Base-by-base conservation (phyloP, 2,113 vertebrate genomes). In the Polyodon spathula region DNA sequence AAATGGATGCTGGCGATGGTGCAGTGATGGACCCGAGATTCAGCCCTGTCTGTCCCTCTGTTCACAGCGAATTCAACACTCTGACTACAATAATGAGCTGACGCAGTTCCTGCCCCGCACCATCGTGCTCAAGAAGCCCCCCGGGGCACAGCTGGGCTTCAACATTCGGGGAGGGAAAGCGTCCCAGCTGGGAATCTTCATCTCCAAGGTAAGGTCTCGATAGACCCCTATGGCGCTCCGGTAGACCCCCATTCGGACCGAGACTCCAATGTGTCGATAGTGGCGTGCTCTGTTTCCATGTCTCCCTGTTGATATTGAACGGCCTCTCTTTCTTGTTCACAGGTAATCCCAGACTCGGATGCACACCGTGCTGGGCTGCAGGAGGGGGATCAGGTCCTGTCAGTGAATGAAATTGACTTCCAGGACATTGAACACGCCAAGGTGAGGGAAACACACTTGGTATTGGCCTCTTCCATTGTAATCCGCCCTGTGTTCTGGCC, bases 401-500 rank as follows among this genome's bases (percentile, higher is more conserved):
- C 93, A 1, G 96, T 99, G 38, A 99, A 99, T 9, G 93, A 97
- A 1, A 93, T 97, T 44, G 96, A 99, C 81, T 99, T 99, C 75
- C 96, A 99, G 82, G 95, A 99, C 72, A 97, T 98, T 42, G 96
- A 98, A 60, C 96, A 99, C 75, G 92, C 93, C 62, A 93, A 91
- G 86, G 94, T 97, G 69, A 84, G 84, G 73, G 4, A 17, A n/a
- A n/a, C n/a, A n/a, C n/a, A n/a, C n/a, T n/a, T n/a, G n/a, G n/a
- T n/a, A n/a, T n/a, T n/a, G n/a, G n/a, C n/a, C n/a, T n/a, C n/a
- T n/a, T n/a, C 72, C 6, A 6, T 56, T 40, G 46, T 8, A 17
- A n/a, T n/a, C n/a, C n/a, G n/a, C n/a, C n/a, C n/a, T n/a, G n/a
- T n/a, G n/a, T n/a, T n/a, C n/a, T n/a, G n/a, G n/a, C n/a, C n/a